Percentiles rank a stretch among this genome's conserved stretches.
These are phyloP conservation scores for Anolis carolinensis DNA, from an alignment of 2,113 vertebrate species.

Conservation along the genomic window DNA sequence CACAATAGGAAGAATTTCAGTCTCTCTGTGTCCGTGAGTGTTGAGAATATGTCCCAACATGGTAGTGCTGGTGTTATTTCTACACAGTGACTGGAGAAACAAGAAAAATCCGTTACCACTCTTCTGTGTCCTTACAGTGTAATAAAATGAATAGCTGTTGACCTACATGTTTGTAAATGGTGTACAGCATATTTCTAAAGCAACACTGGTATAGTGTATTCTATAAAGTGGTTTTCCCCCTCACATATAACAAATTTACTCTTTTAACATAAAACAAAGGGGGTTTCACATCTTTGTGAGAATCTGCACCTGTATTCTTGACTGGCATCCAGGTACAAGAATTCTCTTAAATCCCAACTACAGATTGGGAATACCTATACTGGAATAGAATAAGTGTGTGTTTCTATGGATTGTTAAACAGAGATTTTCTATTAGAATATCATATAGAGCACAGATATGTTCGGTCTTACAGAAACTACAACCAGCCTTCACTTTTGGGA, in stretches of 20 bases:
- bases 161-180: slow-evolving; percentile 3
- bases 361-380: too few species aligned
- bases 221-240: not conserved
- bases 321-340: too few species aligned
- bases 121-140: slow-evolving; percentile 52
- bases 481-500: too few species aligned
- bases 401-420: too few species aligned
- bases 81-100: slow-evolving; percentile 45
- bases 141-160: slow-evolving; percentile 42
- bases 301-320: too few species aligned
- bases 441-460: too few species aligned
- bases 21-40: slow-evolving; percentile 52
- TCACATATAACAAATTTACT: not conserved
- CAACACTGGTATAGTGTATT: not conserved
- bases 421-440: too few species aligned
- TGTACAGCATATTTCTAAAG: not conserved
- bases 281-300: too few species aligned
- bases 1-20: slow-evolving; percentile 67
- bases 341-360: too few species aligned
- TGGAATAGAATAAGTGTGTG: too few species aligned
- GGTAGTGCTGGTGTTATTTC: slow-evolving; percentile 61
- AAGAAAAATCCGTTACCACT: slow-evolving; percentile 62
- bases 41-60: slow-evolving; percentile 61
- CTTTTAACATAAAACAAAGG: not conserved
- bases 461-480: too few species aligned